Conservation (phyloP, 2,113 vertebrate species). For the Anoura caudifer region DNA sequence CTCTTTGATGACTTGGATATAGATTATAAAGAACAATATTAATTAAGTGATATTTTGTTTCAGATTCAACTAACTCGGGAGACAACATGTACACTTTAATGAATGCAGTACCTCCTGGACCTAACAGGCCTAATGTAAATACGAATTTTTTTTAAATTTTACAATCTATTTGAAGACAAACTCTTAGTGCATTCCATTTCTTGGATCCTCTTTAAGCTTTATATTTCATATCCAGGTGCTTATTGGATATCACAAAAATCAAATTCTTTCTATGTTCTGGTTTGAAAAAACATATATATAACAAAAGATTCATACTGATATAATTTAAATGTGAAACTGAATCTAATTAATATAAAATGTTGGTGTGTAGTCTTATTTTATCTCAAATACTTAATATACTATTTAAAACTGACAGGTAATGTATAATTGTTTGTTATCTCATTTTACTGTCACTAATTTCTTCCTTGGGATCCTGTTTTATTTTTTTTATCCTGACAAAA, state of each 20-base stretch:
- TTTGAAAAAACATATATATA: background rate
- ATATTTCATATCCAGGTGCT: background rate
- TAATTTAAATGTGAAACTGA: conserved; percentile 27
- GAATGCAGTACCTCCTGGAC: conserved; percentile 94
- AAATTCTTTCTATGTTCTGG: background rate
- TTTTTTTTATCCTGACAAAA: background rate
- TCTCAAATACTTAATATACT: background rate
- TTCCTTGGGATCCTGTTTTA: background rate
- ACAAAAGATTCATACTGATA: background rate
- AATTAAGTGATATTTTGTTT: conserved; percentile 75
- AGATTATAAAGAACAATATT: conserved; percentile 12
- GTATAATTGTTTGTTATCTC: background rate
- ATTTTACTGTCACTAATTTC: conserved; percentile 2
- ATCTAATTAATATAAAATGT: background rate
- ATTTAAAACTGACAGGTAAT: background rate
- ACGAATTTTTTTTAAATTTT: conserved; percentile 42
- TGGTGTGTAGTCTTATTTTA: background rate
- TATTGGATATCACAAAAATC: background rate
- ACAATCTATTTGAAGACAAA: background rate
- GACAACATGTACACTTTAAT: conserved; percentile 99
- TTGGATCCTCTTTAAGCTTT: background rate
- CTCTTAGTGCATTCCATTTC: background rate
- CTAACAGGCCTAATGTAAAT: conserved; percentile 96
- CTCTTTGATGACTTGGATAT: conserved; percentile 31
- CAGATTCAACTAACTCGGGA: conserved; percentile 98